Conservation (phyloP, 2,888 invertebrate genomes). For the Apotomis capreana region DNA sequence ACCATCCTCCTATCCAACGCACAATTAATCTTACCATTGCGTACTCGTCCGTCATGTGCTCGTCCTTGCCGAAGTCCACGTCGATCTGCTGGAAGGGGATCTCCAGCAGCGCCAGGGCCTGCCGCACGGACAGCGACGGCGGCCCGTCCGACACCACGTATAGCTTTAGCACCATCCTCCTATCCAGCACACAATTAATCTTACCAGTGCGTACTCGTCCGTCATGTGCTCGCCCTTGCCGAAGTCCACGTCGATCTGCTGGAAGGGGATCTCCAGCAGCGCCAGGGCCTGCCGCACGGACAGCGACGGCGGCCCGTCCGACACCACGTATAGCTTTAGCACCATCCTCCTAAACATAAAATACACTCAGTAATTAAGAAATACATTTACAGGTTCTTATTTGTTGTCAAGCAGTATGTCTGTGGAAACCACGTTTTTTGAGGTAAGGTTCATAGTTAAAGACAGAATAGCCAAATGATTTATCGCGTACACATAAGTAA, state of each 20-base stretch:
- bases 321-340: conserved; percentile 88
- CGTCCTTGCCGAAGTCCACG: too few species aligned
- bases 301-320: conserved; percentile 90
- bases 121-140: conserved; percentile 88
- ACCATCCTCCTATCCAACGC: too few species aligned
- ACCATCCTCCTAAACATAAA: conserved; percentile 55
- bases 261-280: conserved; percentile 85
- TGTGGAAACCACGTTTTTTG: too few species aligned
- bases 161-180: conserved; percentile 83
- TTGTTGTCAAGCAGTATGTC: too few species aligned
- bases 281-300: conserved; percentile 88
- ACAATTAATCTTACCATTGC: too few species aligned
- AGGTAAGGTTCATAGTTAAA: too few species aligned
- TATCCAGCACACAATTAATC: not conserved
- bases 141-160: conserved; percentile 91
- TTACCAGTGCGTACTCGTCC: conserved; percentile 86
- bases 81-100: conserved; percentile 86
- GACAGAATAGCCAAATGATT: too few species aligned
- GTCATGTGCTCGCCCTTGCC: conserved; percentile 90
- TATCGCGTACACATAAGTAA: too few species aligned
- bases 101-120: conserved; percentile 79
- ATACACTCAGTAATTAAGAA: conserved; percentile 14
- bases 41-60: too few species aligned
- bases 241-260: conserved; percentile 87
- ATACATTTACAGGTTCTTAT: not conserved